Base-by-base conservation (phyloP, 2,888 invertebrate genomes). In the Desoria tigrina region DNA sequence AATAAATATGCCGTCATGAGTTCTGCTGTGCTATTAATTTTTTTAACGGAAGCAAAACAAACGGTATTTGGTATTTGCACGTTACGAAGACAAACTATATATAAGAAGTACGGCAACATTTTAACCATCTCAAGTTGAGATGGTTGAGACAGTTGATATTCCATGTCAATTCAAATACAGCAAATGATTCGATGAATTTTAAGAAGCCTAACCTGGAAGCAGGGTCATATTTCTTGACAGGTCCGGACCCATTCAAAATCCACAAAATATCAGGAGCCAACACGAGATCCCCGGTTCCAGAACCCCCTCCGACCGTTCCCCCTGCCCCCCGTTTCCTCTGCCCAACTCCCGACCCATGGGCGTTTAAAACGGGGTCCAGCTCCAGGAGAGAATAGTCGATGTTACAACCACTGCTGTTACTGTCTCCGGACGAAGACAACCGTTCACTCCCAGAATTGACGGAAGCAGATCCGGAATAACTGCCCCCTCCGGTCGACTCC, bases 231-330 rank as follows among this genome's bases (percentile, higher is more conserved):
- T 65, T 50, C 32, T 68, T 68, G 26, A 85, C 82, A 0, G 85
- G 84, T 7, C 84, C 85, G 73, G 84, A 83, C 45, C 86, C 88
- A 39, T 85, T 83, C 64, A 87, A 81, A 61, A 91, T 86, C 90
- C 90, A 91, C 62, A 90, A 89, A 39, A 90, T 84, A 79, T 91
- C 91, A 9, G 88, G 85, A 51, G 88, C 87, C 62, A 74, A 66
- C 51, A 65, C 61, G 27, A 62, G 57, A 51, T 42, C 57, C 21
- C 58, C 50, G 11, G 49, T n/a, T n/a, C n/a, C 24, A 16, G 24
- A 61, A 55, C 63, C 57, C 61, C 58, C 50, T 65, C 78, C 63
- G 74, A 27, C 59, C n/a, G n/a, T n/a, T 26, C 59, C 60, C 73
- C 73, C 61, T 60, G 51, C 66, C 78, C 63, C 74, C 37, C 59